Base-by-base conservation (phyloP, 2,888 invertebrate genomes). In the Anarsia innoxiella region DNA sequence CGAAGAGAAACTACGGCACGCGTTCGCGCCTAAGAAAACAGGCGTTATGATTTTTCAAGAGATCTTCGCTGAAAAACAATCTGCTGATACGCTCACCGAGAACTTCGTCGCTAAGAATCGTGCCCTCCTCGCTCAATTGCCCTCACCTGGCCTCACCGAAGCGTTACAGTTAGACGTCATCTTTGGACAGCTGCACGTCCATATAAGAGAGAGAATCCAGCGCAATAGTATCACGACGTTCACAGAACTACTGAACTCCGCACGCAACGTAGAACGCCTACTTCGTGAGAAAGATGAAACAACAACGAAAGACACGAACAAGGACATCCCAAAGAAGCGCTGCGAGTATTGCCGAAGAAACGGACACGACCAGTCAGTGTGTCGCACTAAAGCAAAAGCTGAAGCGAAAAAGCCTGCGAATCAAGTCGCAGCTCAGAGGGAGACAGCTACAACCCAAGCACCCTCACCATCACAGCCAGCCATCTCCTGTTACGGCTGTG, bases 401-500 rank as follows among this genome's bases (percentile, higher is more conserved):
- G n/a, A n/a, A n/a, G n/a, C n/a, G n/a, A n/a, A n/a, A n/a, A n/a
- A n/a, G n/a, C n/a, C n/a, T n/a, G n/a, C n/a, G n/a, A n/a, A n/a
- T n/a, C n/a, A n/a, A n/a, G n/a, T n/a, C n/a, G 8, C 12, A 28
- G 1, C 12, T 3, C 15, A 16, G 8, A 16, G 10, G 1, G 31
- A 37, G 19, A 2, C 31, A 11, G 37, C 26, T 6, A 5, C 29
- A 2, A 37, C 31, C n/a, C 37, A 31, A 13, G 26, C 26, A 11
- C 37, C 37, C 3, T 31, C 26, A 1, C 31, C 37, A 2, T 31
- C 31, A 1, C 31, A 10, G 5, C 31, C 31, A 4, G 26, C 15
- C 2, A 36, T 46, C 34, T 9, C 46, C 1, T 49, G 46, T 36
- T 48, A 46, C 12, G 46, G 46, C 4, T 46, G 48, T 36, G 44